Evolutionary conservation across 2,113 vertebrate species (phyloP).

Genomic region (Anhinga rufa): DNA sequence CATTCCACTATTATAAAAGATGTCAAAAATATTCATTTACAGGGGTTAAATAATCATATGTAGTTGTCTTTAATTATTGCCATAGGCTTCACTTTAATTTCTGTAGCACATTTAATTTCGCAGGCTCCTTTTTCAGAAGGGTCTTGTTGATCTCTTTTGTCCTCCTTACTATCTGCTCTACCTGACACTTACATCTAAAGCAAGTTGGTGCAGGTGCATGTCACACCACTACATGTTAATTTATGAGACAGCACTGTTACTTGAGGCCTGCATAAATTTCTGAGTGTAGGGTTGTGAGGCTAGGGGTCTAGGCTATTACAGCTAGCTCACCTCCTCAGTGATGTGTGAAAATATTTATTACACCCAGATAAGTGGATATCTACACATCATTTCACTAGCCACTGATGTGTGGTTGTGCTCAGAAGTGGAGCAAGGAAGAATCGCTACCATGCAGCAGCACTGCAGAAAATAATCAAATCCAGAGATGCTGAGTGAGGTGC

Average conservation of each 20-base stretch:
- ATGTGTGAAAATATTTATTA: neutral
- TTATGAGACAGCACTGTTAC: neutral
- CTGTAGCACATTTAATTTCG: neutral
- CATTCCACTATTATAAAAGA: neutral
- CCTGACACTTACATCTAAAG: neutral
- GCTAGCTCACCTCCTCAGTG: neutral
- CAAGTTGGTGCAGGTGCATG: neutral
- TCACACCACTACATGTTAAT: neutral
- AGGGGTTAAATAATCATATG: neutral
- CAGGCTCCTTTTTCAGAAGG: neutral
- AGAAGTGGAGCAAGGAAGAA: neutral
- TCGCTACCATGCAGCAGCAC: neutral
- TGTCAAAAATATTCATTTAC: neutral
- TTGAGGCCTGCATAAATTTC: neutral
- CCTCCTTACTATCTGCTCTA: neutral
- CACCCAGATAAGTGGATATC: neutral
- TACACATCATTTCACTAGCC: neutral
- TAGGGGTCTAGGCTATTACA: neutral
- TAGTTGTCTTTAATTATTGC: neutral
- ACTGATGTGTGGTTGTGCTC: neutral
- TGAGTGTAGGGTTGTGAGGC: neutral
- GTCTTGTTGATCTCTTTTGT: neutral
- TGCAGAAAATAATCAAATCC: neutral
- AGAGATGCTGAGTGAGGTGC: neutral
- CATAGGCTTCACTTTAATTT: neutral